Percentiles rank a stretch among this genome's conserved stretches.
Evolutionary conservation across 2,113 vertebrate species (phyloP).

Genomic region (Salvelinus namaycush): DNA sequence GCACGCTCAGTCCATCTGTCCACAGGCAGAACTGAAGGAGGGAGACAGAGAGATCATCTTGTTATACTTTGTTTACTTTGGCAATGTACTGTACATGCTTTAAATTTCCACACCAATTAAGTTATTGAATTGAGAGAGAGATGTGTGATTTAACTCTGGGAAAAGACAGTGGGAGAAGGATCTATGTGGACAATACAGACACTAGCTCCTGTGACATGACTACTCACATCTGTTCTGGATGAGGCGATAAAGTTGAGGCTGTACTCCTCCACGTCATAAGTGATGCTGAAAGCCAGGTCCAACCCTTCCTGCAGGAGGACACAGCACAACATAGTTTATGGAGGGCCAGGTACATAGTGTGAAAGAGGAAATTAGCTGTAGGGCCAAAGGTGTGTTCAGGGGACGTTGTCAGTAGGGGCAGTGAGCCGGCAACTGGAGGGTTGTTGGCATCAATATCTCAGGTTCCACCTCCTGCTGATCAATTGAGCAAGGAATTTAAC

Average conservation of each 20-base stretch:
- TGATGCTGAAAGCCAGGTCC: conserved; percentile 92
- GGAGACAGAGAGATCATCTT: not conserved
- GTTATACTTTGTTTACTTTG: too few species aligned
- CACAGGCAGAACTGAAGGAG: conserved; percentile 88
- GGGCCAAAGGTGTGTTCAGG: not conserved
- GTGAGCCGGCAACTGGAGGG: too few species aligned
- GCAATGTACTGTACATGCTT: too few species aligned
- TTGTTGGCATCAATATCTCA: too few species aligned
- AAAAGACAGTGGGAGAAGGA: not conserved
- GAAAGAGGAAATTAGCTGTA: too few species aligned
- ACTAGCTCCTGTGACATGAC: not conserved
- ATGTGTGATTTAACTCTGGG: not conserved
- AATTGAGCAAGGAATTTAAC: too few species aligned
- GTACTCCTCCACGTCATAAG: conserved; percentile 85
- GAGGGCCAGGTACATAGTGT: too few species aligned
- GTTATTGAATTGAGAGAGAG: conserved; percentile 2
- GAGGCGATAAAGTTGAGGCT: conserved; percentile 92
- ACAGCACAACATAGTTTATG: not conserved
- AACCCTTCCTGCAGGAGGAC: conserved; percentile 79
- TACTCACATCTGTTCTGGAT: conserved; percentile 87
- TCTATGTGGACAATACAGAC: not conserved
- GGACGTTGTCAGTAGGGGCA: too few species aligned
- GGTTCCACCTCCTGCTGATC: too few species aligned
- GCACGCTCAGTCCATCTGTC: conserved; percentile 89
- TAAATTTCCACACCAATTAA: too few species aligned